phyloP scores from a whole-genome alignment of 2,113 vertebrate genomes.

The Ornithorhynchus anatinus region DNA sequence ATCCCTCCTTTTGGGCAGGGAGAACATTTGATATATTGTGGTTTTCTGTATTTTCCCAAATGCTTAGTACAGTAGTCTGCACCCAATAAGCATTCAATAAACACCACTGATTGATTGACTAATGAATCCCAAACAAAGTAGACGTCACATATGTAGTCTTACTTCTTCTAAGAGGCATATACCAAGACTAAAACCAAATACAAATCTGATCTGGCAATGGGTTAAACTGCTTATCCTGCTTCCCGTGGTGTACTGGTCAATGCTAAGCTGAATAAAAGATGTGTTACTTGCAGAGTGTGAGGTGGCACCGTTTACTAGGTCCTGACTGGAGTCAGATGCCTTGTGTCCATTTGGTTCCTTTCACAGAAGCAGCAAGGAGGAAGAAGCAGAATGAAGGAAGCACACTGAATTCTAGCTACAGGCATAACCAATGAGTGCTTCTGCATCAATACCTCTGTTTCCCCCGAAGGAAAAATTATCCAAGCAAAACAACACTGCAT shows the following conservation, averaged over 20 bases:
- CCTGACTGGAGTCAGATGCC: background rate
- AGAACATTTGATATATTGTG: no score
- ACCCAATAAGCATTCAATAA: no score
- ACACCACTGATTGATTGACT: no score
- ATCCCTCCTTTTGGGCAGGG: no score
- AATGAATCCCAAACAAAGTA: no score
- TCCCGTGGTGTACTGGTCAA: background rate
- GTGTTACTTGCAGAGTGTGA: background rate
- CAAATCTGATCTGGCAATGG: background rate
- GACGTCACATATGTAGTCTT: no score
- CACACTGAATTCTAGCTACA: background rate
- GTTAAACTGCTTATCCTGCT: background rate
- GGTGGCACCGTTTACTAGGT: background rate
- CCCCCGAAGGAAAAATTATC: slow-evolving; percentile 46
- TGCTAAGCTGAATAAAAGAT: background rate
- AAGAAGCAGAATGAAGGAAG: no score
- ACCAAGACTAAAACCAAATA: no score
- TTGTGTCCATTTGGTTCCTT: slow-evolving; percentile 13
- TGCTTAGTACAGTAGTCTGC: no score
- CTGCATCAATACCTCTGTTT: slow-evolving; percentile 22
- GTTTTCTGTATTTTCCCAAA: no score
- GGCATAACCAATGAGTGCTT: slow-evolving; percentile 8
- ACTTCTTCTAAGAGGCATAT: slow-evolving; percentile 14
- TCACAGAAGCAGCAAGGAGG: background rate
- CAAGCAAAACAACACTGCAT: slow-evolving; percentile 37